Base-by-base conservation (phyloP, 2,888 invertebrate species). In the Orchesellides sinensis region DNA sequence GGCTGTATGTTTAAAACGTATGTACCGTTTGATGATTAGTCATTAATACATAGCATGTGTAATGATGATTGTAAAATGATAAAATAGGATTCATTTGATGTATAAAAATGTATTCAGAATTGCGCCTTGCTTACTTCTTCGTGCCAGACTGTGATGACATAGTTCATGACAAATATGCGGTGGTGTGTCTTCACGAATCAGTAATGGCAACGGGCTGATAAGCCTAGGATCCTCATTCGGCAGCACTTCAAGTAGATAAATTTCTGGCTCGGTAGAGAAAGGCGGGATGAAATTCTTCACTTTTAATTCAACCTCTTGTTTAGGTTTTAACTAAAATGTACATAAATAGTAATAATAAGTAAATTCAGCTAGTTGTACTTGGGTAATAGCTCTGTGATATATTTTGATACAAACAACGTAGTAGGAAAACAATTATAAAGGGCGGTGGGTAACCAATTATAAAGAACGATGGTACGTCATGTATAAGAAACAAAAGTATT, bases 281-380 rank as follows among this genome's bases (percentile, higher is more conserved):
- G 91, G 91, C 63, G 91, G 91, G 77, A 91, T 88, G 88, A 91
- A 92, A 88, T 91, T 90, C 89, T 91, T 91, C 66, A 90, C 91
- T 89, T 91, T 91, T 86, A 91, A 86, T 77, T 90, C 89, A 79
- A 89, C 89, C 88, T 92, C 92, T 89, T 92, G 92, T 82, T 90
- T 90, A 12, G 89, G 88, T 86, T 91, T 90, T 77, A 91, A 90
- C 91, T 91, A 89, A 0, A 40, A 40, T 14, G n/a, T n/a, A n/a
- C n/a, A n/a, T n/a, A n/a, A n/a, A 40, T 40, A 10, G 6, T 6
- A 40, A 40, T 40, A 40, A 12, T 40, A 12, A 40, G 8, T 40
- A 40, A 6, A 10, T 40, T 40, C 40, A 6, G 8, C 12, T 6
- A 6, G 12, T 40, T 2, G 12, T 25, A 40, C 23, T n/a, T 68